Conservation (phyloP, 2,113 vertebrate species). For the Indri indri region DNA sequence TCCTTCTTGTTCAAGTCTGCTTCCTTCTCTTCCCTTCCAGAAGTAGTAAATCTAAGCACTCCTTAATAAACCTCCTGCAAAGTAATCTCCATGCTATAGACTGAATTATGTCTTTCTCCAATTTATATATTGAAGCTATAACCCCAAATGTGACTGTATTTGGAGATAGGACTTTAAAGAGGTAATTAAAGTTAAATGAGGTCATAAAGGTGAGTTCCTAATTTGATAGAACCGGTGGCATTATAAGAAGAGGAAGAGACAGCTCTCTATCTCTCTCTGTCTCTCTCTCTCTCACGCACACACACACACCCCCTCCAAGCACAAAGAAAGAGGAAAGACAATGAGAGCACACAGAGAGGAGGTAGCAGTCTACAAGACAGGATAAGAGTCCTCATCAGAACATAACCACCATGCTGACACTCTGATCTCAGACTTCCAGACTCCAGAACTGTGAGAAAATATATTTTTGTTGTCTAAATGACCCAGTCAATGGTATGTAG, state of each 20-base stretch:
- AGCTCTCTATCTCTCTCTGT: not conserved
- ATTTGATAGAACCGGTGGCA: not conserved
- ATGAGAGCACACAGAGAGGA: not conserved
- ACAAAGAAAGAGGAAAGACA: not conserved
- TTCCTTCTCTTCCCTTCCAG: not conserved
- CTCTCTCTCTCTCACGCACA: not conserved
- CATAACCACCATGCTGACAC: too few species aligned
- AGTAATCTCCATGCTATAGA: not conserved
- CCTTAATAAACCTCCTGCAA: not conserved
- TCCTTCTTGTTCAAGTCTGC: not conserved
- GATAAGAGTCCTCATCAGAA: not conserved
- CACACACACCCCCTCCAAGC: not conserved
- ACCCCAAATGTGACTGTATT: not conserved
- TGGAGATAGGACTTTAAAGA: not conserved
- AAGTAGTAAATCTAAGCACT: not conserved
- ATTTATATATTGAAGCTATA: not conserved
- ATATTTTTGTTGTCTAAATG: not conserved
- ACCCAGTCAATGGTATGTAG: not conserved
- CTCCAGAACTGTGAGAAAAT: not conserved
- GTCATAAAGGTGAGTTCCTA: not conserved
- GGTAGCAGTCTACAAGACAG: not conserved
- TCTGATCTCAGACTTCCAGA: not conserved
- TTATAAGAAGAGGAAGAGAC: not conserved
- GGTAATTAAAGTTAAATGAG: not conserved
- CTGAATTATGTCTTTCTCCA: not conserved